Conservation (phyloP, 1,140 invertebrate genomes). For the Trinorchestia longiramus region DNA sequence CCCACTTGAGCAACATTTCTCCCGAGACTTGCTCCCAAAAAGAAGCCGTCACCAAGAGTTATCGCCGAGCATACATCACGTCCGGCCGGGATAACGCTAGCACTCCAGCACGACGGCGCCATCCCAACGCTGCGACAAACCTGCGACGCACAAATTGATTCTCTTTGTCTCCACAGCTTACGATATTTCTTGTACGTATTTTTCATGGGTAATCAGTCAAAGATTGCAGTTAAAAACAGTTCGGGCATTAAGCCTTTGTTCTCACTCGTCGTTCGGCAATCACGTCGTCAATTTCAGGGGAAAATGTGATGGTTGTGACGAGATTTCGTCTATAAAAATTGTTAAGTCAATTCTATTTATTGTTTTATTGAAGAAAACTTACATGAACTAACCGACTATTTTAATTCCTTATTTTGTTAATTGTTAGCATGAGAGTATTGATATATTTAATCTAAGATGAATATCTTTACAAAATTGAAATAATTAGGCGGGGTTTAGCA, state of each 20-base stretch:
- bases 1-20: conserved; percentile 28
- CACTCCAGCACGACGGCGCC: not conserved
- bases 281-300: not conserved
- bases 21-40: conserved; percentile 22
- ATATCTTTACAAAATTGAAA: not conserved
- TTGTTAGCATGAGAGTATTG: not conserved
- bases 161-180: not conserved
- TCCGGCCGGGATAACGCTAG: not conserved
- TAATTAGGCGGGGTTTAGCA: too few species aligned
- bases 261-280: not conserved
- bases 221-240: not conserved
- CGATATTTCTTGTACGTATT: not conserved
- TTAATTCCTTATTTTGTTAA: not conserved
- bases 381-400: not conserved
- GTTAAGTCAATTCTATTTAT: too few species aligned
- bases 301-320: not conserved
- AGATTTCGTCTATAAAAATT: not conserved
- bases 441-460: not conserved
- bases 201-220: not conserved
- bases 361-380: not conserved
- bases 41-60: conserved; percentile 15
- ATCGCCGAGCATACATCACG: not conserved
- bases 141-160: not conserved
- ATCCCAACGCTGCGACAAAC: not conserved
- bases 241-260: not conserved